These are phyloP conservation scores for Luscinia luscinia DNA, from an alignment of 2,797 vertebrate species.

Conservation along the genomic window DNA sequence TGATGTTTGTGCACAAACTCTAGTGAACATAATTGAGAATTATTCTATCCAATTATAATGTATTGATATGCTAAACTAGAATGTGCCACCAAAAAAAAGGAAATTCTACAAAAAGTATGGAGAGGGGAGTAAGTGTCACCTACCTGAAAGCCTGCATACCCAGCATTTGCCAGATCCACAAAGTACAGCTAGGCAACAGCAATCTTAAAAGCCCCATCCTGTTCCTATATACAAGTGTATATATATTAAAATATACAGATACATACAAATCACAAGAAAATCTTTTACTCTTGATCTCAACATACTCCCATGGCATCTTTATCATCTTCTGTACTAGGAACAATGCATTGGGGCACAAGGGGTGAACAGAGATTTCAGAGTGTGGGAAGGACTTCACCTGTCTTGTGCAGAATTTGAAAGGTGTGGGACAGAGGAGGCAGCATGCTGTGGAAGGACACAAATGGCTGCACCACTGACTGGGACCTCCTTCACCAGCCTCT, in stretches of 20 bases:
- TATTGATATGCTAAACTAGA: not conserved
- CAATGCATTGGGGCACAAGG: not conserved
- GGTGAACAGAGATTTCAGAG: not conserved
- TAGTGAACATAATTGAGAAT: not conserved
- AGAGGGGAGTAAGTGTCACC: not conserved
- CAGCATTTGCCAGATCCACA: not conserved
- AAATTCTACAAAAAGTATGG: not conserved
- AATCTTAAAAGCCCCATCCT: not conserved
- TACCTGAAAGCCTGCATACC: not conserved
- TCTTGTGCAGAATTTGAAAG: not conserved
- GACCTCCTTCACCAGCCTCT: not conserved
- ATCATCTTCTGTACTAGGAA: not conserved
- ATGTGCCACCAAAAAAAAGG: not conserved
- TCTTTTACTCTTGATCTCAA: not conserved
- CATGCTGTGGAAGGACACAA: not conserved
- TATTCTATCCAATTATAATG: not conserved
- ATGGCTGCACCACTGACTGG: not conserved
- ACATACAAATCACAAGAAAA: not conserved
- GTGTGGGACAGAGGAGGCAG: not conserved
- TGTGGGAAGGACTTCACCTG: fast-evolving
- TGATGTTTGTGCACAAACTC: not conserved
- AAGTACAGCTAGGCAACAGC: not conserved
- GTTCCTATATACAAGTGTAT: not conserved
- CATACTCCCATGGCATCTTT: not conserved
- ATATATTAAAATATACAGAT: not conserved